Evolutionary conservation across 1,140 invertebrate species (phyloP).

Genomic region (Drosophila lini): DNA sequence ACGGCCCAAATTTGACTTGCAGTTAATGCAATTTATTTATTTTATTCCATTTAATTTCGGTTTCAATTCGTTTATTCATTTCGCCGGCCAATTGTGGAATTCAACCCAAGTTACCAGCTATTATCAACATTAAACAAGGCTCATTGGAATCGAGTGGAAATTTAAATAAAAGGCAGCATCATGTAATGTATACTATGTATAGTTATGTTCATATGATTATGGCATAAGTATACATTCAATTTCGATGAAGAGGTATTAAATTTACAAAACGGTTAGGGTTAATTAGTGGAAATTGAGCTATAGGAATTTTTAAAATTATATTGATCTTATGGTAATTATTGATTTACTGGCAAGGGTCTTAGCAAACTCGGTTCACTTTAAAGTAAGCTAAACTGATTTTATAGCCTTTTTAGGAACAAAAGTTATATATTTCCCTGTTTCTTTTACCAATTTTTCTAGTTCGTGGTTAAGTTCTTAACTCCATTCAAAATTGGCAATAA

Average conservation of each 20-base stretch:
- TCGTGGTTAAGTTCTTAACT: neutral
- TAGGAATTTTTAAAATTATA: neutral
- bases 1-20: slow-evolving; percentile 45
- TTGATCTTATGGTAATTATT: neutral
- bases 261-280: neutral
- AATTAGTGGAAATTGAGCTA: neutral
- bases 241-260: neutral
- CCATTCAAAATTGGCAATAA: neutral
- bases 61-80: slow-evolving; percentile 18
- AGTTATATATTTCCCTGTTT: neutral
- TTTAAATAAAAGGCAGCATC: slow-evolving; percentile 23
- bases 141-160: slow-evolving; percentile 11
- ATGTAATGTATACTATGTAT: slow-evolving; percentile 1
- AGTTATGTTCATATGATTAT: slow-evolving; percentile 14
- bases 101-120: slow-evolving; percentile 8
- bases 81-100: slow-evolving; percentile 7
- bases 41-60: slow-evolving; percentile 51
- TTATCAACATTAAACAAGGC: slow-evolving; percentile 40
- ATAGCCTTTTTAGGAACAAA: no score
- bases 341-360: neutral
- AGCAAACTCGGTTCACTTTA: neutral
- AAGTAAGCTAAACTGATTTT: no score
- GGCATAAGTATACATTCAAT: slow-evolving; percentile 11
- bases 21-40: slow-evolving; percentile 72
- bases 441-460: neutral